phyloP scores from a whole-genome alignment of 2,113 vertebrate species.

The Brachyistius frenatus region DNA sequence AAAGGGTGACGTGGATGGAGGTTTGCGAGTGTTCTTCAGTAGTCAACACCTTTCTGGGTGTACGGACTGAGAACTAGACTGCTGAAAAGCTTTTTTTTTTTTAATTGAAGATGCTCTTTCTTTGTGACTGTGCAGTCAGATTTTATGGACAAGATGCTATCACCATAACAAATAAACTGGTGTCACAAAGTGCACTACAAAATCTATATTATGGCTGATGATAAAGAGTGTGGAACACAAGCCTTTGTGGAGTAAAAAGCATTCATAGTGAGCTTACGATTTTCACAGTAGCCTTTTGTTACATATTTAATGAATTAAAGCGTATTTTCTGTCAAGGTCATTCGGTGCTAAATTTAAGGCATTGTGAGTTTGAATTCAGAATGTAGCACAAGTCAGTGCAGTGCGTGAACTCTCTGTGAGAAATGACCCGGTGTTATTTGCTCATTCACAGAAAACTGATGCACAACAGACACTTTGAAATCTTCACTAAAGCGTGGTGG shows the following conservation, averaged over 20 bases:
- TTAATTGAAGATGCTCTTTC: constrained; percentile 11
- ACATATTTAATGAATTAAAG: constrained; percentile 20
- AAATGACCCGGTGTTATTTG: too few relatives aligned
- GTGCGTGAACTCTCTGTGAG: not conserved
- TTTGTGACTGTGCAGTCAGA: not conserved
- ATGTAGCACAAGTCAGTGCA: not conserved
- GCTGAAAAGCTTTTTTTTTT: constrained; percentile 7
- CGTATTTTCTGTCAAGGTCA: not conserved
- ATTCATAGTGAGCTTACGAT: constrained; percentile 7
- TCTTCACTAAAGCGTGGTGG: not conserved
- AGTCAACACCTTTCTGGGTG: constrained; percentile 26
- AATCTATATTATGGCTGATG: constrained; percentile 17
- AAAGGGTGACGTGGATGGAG: constrained; percentile 15
- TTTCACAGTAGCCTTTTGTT: constrained; percentile 31
- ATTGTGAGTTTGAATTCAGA: not conserved
- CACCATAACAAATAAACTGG: constrained; percentile 25
- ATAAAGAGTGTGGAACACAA: constrained; percentile 4
- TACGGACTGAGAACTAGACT: constrained; percentile 4
- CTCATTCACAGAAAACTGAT: too few relatives aligned
- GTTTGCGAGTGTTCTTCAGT: constrained; percentile 18
- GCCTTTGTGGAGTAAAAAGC: constrained; percentile 20
- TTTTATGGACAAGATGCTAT: constrained; percentile 24
- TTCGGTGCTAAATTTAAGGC: not conserved
- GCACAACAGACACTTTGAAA: not conserved
- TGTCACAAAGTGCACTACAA: constrained; percentile 8